phyloP scores from a whole-genome alignment of 2,888 invertebrate genomes.

The Mayetiola destructor region DNA sequence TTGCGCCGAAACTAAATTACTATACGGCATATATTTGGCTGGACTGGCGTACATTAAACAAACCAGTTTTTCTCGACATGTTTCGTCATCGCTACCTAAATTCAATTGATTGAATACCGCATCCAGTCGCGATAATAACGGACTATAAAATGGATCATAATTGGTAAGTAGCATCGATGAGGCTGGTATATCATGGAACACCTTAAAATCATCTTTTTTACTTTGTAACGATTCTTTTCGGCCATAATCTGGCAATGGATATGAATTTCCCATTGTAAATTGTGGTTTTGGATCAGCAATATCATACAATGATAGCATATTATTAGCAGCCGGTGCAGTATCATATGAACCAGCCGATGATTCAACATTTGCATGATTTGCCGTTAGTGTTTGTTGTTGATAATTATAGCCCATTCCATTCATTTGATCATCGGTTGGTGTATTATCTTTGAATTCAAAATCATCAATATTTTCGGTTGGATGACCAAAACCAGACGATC shows the following conservation, averaged over 20 bases:
- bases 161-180: conserved; percentile 69
- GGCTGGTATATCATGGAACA: conserved; percentile 73
- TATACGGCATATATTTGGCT: conserved; percentile 77
- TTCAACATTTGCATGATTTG: not conserved
- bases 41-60: conserved; percentile 81
- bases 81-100: conserved; percentile 47
- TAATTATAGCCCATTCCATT: conserved; percentile 25
- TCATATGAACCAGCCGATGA: conserved; percentile 24
- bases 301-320: conserved; percentile 37
- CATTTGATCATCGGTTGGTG: conserved; percentile 37
- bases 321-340: conserved; percentile 23
- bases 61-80: conserved; percentile 67
- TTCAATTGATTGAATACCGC: conserved; percentile 66
- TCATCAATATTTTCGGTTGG: conserved; percentile 42
- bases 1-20: conserved; percentile 76
- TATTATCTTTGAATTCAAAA: conserved; percentile 61
- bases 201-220: conserved; percentile 56
- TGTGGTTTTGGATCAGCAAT: conserved; percentile 48
- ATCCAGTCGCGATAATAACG: conserved; percentile 66
- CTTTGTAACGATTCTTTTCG: not conserved
- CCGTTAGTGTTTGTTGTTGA: conserved; percentile 15
- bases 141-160: conserved; percentile 84
- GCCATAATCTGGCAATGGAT: conserved; percentile 48
- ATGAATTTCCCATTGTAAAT: conserved; percentile 40
- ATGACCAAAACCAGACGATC: conserved; percentile 31